Evolutionary conservation across 2,797 vertebrate species (phyloP).

Genomic region (Macrochelys suwanniensis): DNA sequence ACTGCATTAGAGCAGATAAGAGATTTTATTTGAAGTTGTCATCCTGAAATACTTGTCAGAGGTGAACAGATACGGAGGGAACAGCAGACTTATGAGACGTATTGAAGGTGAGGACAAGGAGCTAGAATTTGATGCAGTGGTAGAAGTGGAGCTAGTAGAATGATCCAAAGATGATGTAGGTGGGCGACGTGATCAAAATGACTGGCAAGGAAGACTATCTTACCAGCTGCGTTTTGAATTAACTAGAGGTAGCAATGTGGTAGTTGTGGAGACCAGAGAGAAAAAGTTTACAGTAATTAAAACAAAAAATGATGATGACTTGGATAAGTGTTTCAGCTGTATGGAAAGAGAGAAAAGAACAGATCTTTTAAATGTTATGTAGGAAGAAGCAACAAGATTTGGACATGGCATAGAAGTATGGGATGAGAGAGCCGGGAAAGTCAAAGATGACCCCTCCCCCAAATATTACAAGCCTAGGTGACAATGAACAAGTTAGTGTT

Average conservation of each 20-base stretch:
- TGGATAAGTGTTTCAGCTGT: neutral
- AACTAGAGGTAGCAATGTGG: neutral
- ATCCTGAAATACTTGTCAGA: neutral
- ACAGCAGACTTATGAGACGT: neutral
- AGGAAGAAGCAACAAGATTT: neutral
- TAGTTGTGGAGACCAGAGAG: neutral
- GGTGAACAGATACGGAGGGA: neutral
- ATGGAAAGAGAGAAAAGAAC: neutral
- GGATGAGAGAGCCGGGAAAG: neutral
- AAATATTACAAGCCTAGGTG: neutral
- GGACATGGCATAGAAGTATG: neutral
- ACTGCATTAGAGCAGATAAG: neutral
- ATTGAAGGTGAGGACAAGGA: neutral
- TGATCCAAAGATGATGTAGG: neutral
- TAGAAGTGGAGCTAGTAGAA: neutral
- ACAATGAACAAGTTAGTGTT: neutral
- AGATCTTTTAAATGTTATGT: neutral
- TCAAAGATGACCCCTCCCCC: neutral
- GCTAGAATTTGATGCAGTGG: neutral
- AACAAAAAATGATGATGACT: neutral
- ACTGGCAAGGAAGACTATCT: neutral
- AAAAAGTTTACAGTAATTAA: neutral
- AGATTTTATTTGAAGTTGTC: neutral
- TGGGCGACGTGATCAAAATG: neutral
- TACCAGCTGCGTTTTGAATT: neutral